A percentile compares a stretch with the other conserved stretches of the same genome.
These are phyloP conservation scores for Teleogryllus occipitalis DNA, from an alignment of 1,140 invertebrate genomes.

Conservation along the genomic window DNA sequence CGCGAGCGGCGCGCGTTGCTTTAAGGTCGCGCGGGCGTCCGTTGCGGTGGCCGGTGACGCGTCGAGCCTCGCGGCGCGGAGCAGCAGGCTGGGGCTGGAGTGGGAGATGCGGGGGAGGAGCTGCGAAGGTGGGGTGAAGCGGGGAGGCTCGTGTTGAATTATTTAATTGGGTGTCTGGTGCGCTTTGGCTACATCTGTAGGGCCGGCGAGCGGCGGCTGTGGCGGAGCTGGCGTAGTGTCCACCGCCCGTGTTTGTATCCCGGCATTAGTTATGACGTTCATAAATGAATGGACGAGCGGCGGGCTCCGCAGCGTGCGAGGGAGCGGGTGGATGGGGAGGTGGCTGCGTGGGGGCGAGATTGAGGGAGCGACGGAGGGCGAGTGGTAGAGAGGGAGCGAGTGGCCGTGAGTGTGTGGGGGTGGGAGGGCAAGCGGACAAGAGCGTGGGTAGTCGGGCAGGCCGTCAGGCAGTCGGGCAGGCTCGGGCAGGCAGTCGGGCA, in stretches of 20 bases:
- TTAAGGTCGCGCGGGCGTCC: not conserved
- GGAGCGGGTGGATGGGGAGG: too few relatives aligned
- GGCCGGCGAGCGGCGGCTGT: too few relatives aligned
- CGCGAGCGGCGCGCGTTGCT: not conserved
- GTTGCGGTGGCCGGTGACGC: not conserved
- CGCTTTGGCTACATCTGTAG: not conserved
- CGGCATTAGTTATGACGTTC: not conserved
- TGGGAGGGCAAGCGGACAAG: too few relatives aligned
- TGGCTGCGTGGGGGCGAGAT: too few relatives aligned
- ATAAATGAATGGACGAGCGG: not conserved
- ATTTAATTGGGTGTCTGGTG: not conserved
- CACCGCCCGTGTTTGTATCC: not conserved
- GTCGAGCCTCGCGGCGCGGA: not conserved
- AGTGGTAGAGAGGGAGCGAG: too few relatives aligned
- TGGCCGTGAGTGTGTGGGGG: too few relatives aligned
- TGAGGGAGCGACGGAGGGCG: too few relatives aligned
- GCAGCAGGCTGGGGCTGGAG: not conserved
- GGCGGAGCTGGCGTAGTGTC: too few relatives aligned
- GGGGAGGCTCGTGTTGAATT: not conserved
- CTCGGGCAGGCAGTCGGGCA: too few relatives aligned
- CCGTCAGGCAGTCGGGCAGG: too few relatives aligned
- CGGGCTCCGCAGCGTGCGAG: too few relatives aligned
- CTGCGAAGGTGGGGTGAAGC: not conserved
- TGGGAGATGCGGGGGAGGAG: not conserved
- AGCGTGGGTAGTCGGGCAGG: too few relatives aligned